Conservation (phyloP, 2,888 invertebrate genomes). For the Trilocha varians region DNA sequence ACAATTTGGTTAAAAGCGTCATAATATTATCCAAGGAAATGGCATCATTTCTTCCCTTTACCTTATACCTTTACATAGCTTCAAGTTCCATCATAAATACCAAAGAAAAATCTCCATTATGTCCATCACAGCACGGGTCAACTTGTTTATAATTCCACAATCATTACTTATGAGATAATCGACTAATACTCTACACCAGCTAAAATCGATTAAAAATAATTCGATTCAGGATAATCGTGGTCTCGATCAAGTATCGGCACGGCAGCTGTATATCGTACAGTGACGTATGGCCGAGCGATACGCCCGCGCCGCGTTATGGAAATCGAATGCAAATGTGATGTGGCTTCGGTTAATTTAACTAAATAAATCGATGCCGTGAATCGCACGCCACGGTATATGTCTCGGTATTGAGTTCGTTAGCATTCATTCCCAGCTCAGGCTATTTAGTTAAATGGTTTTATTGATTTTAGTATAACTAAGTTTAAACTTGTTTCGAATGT, state of each 20-base stretch:
- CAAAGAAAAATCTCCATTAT: too few relatives aligned
- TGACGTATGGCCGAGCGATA: constrained; percentile 66
- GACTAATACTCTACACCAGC: too few relatives aligned
- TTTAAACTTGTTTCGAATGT: not conserved
- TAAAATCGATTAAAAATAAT: constrained; percentile 21
- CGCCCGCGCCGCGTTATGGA: constrained; percentile 60
- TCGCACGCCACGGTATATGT: constrained; percentile 40
- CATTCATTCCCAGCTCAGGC: constrained; percentile 22
- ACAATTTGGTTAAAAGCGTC: too few relatives aligned
- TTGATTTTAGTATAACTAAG: not conserved
- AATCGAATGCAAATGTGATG: constrained; percentile 69
- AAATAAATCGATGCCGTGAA: constrained; percentile 61
- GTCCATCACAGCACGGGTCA: too few relatives aligned
- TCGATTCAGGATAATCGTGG: constrained; percentile 29
- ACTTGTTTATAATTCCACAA: too few relatives aligned
- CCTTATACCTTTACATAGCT: too few relatives aligned
- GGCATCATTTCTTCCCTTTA: too few relatives aligned
- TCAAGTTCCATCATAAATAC: too few relatives aligned
- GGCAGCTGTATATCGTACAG: constrained; percentile 45
- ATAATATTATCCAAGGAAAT: too few relatives aligned
- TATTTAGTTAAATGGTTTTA: not conserved
- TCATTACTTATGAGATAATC: too few relatives aligned
- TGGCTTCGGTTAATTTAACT: constrained; percentile 63
- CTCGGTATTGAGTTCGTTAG: constrained; percentile 49
- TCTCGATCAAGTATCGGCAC: constrained; percentile 40